Base-by-base conservation (phyloP, 2,113 vertebrate species). In the Chaetodon trifascialis region DNA sequence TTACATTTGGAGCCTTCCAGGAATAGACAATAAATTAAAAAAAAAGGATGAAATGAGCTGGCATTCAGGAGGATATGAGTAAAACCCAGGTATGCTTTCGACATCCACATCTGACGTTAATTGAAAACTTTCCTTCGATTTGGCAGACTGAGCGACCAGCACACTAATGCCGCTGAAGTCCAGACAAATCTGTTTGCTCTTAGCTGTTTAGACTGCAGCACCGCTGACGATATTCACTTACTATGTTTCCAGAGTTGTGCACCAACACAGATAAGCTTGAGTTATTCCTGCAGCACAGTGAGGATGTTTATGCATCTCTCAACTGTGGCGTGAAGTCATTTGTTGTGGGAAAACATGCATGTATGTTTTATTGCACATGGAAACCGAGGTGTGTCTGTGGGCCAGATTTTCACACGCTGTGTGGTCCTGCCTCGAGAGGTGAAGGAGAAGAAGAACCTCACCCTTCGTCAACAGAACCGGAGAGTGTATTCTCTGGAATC, bases 401-500 rank as follows among this genome's bases (percentile, higher is more conserved):
- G 81, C 87, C 93, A 91, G 86, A 92, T 91, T 93, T 95, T 89
- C 92, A 85, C 93, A 90, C 42, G 25, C 84, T 96, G 95, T 95
- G 95, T 95, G 95, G 95, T 95, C 95, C 82, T 73, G 85, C 80
- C 90, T 89, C 87, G 38, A 91, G 90, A 94, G 88, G 84, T 91
- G 87, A 83, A 34, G 77, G 88, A 90, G 92, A 84, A 91, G 87
- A 92, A 83, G 72, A 93, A 92, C 95, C 95, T 94, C 95, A 89
- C 95, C 95, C 95, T 96, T 96, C 62, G 83, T 94, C 94, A 95
- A 96, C 94, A 96, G 84, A 91, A 91, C 82, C 23, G 70, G 74
- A 91, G 83, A 90, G 85, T 55, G 77, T 87, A 19, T 91, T 91
- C 76, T 79, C 74, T 76, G 70, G 59, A 88, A 83, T 91, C 91